Base-by-base conservation (phyloP, 2,113 vertebrate genomes). In the Terrapene triunguis region DNA sequence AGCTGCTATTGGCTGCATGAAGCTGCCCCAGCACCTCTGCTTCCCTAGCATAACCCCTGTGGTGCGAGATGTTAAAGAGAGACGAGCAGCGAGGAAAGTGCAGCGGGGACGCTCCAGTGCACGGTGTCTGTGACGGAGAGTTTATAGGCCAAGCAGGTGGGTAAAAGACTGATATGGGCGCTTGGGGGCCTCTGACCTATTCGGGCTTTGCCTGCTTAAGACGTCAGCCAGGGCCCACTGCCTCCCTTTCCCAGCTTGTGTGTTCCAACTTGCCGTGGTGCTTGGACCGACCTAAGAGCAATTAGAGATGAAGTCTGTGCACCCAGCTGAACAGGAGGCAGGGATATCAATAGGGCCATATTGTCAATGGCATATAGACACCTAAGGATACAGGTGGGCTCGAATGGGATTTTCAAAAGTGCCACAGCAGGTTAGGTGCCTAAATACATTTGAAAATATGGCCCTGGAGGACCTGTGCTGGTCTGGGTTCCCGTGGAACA, bases 401-500 rank as follows among this genome's bases (percentile, higher is more conserved):
- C 24, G 24, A 8, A 27, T 27, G 24, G 74, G 74, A 44, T 78
- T 78, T 47, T 47, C 74, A 47, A 12, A 27, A 78, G 24, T 42
- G 24, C 74, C 74, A 27, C 10, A 78, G 42, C 42, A 12, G 38
- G 11, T 27, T 47, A 47, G 74, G 42, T 27, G 42, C 42, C 17
- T 72, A 69, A 65, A 69, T n/a, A 69, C 7, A 14, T 69, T 25
- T 24, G 72, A 24, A 76, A 76, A 24, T 44, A 12, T 13, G 74
- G 10, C 74, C 74, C 72, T 25, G 42, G 21, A 24, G 12, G 72
- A 42, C 24, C 74, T 27, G 11, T 47, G 22, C 42, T 27, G 38
- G 74, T 12, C 8, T 27, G 74, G 42, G 85, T 8, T 5, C 0
- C 35, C 12, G 17, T 0, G 54, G 2, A 84, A 59, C 4, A 16